Evolutionary conservation across 2,888 invertebrate genomes (phyloP), one percentile per base, ranked within the genome.

Genomic region (Yponomeuta cagnagella): DNA sequence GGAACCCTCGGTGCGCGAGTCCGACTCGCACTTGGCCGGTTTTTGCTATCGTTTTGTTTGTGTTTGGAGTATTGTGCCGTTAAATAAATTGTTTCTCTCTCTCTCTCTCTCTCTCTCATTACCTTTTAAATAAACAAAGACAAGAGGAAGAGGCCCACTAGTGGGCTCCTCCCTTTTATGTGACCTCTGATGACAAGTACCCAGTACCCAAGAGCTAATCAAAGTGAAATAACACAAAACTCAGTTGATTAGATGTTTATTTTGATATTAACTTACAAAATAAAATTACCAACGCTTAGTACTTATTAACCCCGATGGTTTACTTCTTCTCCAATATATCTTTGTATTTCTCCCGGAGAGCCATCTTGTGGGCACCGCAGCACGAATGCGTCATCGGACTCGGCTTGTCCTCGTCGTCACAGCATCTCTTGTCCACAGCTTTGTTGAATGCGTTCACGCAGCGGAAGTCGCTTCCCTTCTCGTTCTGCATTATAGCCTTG

Each of bases 231-330:
- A 58, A 58, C 52, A 58, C 15, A 58, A 1, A 58, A 58, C 65
- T 65, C 31, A 64, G 64, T 64, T 65, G 33, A 4, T 31, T 10
- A 30, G 31, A 65, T 65, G 33, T 64, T 37, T 69, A 79, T 74
- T 79, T 69, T 74, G 77, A 75, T 81, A 77, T 72, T 80, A 86
- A 88, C 88, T 90, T 91, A 92, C 90, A 91, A 92, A 91, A 90
- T 91, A 90, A 90, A 91, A 89, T 75, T 10, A 78, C 84, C 83
- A 85, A 83, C 83, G 79, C 31, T 67, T 31, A 68, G 12, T 48
- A 37, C 10, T 15, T 30, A 52, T 1, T 8, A 5, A 23, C 5
- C 48, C 43, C 37, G 37, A 12, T 63, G 33, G 58, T 23, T 64
- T 30, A 23, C n/a, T 84, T 79, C 0, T 82, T 80, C 15, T 15